Percentiles rank a stretch among this genome's conserved stretches.
Conservation (phyloP, 2,113 vertebrate species). For the Nannobrachium achirus region DNA sequence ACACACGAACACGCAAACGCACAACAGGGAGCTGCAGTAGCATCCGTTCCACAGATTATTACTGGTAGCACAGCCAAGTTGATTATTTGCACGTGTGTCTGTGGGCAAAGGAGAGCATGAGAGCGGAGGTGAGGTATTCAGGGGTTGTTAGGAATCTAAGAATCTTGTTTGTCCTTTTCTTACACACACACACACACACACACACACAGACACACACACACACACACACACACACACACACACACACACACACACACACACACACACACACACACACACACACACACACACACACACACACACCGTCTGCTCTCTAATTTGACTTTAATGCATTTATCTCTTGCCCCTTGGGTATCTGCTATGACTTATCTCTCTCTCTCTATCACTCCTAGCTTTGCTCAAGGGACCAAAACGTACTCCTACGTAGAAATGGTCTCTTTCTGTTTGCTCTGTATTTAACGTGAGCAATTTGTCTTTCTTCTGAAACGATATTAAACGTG, state of each 20-base stretch:
- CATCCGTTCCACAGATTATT: slow-evolving; percentile 31
- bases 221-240: slow-evolving; percentile 14
- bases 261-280: slow-evolving; percentile 20
- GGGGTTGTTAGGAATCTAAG: slow-evolving; percentile 4
- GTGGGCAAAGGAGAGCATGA: slow-evolving; percentile 3
- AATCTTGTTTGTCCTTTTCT: slow-evolving; percentile 28
- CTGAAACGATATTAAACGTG: background rate
- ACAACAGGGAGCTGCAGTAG: slow-evolving; percentile 7
- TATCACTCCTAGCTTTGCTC: background rate
- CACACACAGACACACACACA: background rate
- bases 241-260: background rate
- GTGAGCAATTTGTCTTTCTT: background rate
- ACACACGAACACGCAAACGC: slow-evolving; percentile 18
- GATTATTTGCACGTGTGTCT: slow-evolving; percentile 55
- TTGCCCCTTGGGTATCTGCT: slow-evolving; percentile 25
- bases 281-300: slow-evolving; percentile 11
- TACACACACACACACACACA: background rate
- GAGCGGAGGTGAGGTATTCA: background rate
- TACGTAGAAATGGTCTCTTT: background rate
- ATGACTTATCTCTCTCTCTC: slow-evolving; percentile 27
- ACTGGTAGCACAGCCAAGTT: slow-evolving; percentile 38
- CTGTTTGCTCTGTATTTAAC: background rate
- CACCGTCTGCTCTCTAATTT: slow-evolving; percentile 19
- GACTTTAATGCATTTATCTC: slow-evolving; percentile 33
- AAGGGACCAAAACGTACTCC: no score